phyloP scores from a whole-genome alignment of 2,888 invertebrate genomes.

The Unio delphinus region DNA sequence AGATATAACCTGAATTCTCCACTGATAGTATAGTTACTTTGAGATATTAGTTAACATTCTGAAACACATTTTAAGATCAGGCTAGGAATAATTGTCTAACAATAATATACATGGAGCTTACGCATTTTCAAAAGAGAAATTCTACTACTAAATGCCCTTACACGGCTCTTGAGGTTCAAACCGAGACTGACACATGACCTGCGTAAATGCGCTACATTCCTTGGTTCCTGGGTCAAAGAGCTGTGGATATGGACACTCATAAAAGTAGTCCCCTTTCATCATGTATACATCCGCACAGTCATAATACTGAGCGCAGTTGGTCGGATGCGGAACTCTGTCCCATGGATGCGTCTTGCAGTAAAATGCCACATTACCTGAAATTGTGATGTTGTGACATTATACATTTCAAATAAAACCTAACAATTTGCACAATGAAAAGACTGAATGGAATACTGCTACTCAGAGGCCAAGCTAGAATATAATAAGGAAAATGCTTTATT shows the following conservation, averaged over 20 bases:
- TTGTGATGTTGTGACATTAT: neutral
- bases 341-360: slow-evolving; percentile 30
- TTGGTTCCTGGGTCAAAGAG: slow-evolving; percentile 14
- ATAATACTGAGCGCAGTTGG: slow-evolving; percentile 39
- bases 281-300: slow-evolving; percentile 30
- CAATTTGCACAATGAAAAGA: no score
- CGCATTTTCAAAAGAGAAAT: no score
- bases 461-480: no score
- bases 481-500: no score
- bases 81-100: no score
- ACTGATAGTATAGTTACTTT: no score
- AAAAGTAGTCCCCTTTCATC: slow-evolving; percentile 8
- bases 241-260: slow-evolving; percentile 25
- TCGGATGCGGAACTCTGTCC: slow-evolving; percentile 23
- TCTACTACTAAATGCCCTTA: slow-evolving; percentile 11
- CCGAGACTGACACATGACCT: slow-evolving; percentile 28
- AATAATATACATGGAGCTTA: no score
- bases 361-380: slow-evolving; percentile 19
- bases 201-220: slow-evolving; percentile 22
- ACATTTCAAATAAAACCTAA: no score
- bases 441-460: no score
- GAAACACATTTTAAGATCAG: no score
- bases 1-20: no score
- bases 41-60: no score
- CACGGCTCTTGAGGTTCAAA: slow-evolving; percentile 41